Conservation (phyloP, 1,140 invertebrate genomes). For the Orchestia grillus region DNA sequence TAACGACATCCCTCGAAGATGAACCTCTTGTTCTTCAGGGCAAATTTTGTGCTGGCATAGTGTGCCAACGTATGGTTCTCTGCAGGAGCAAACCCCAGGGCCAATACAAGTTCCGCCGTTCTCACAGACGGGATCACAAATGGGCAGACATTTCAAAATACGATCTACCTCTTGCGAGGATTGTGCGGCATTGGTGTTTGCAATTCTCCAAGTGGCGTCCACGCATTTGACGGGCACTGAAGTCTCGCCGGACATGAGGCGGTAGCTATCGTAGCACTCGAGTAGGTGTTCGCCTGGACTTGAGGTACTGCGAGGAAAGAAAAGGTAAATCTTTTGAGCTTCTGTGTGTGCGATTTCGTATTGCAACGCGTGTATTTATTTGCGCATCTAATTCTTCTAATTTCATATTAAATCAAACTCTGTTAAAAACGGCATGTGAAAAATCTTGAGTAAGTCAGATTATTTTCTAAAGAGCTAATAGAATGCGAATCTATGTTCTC, state of each 20-base stretch:
- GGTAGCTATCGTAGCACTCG: neutral
- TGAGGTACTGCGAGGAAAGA: neutral
- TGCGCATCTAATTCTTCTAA: no score
- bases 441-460: no score
- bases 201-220: neutral
- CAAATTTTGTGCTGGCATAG: neutral
- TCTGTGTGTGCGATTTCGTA: no score
- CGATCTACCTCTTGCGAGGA: slow-evolving; percentile 39
- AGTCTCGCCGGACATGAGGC: neutral
- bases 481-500: no score
- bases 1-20: neutral
- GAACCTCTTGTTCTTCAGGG: neutral
- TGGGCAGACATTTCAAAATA: slow-evolving; percentile 25
- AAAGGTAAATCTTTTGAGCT: neutral
- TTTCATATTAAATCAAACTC: no score
- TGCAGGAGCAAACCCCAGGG: slow-evolving; percentile 39
- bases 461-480: no score
- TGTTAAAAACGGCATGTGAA: no score
- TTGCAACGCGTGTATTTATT: no score
- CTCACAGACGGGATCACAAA: slow-evolving; percentile 40
- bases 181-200: neutral
- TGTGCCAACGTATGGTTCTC: neutral
- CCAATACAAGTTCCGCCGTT: slow-evolving; percentile 37
- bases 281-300: neutral
- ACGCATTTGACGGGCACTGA: neutral